These are phyloP conservation scores for Tetanocera ferruginea DNA, from an alignment of 2,888 invertebrate genomes.

Conservation along the genomic window DNA sequence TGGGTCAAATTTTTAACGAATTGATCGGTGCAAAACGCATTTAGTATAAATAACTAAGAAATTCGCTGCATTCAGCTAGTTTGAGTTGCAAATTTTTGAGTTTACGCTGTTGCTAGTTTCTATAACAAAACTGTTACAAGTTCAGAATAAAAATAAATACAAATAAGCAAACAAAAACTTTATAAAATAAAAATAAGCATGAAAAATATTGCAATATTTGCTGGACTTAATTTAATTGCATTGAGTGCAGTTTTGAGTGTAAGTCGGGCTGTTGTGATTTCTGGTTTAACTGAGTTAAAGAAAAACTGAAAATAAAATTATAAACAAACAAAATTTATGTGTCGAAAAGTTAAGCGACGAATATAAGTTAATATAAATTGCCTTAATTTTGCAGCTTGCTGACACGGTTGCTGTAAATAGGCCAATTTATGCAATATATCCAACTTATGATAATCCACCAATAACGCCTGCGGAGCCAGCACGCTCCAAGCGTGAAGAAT, in stretches of 20 bases:
- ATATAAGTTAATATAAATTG: neutral
- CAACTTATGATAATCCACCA: neutral
- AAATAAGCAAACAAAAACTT: neutral
- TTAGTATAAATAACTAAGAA: constrained; percentile 30
- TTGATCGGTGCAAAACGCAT: constrained; percentile 12
- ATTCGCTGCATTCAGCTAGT: constrained; percentile 21
- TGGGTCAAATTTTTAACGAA: constrained; percentile 25
- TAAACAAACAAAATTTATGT: neutral
- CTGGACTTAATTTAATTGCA: constrained; percentile 39
- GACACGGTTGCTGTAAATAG: neutral
- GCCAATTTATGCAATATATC: neutral
- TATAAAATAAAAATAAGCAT: constrained; percentile 21
- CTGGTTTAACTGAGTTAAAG: neutral
- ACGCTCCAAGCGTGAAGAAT: neutral
- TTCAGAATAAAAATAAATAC: constrained; percentile 41
- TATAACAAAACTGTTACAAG: constrained; percentile 56
- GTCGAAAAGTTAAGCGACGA: neutral
- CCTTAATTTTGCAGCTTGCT: neutral
- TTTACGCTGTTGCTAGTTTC: neutral
- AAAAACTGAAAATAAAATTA: neutral
- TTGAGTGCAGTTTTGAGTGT: constrained; percentile 41
- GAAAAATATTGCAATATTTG: constrained; percentile 40
- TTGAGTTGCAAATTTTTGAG: neutral
- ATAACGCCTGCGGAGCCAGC: neutral
- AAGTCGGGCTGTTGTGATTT: neutral